A percentile compares a stretch with the other conserved stretches of the same genome.
Evolutionary conservation across 1,140 invertebrate genomes (phyloP).

Genomic region (Drosophila orosa): DNA sequence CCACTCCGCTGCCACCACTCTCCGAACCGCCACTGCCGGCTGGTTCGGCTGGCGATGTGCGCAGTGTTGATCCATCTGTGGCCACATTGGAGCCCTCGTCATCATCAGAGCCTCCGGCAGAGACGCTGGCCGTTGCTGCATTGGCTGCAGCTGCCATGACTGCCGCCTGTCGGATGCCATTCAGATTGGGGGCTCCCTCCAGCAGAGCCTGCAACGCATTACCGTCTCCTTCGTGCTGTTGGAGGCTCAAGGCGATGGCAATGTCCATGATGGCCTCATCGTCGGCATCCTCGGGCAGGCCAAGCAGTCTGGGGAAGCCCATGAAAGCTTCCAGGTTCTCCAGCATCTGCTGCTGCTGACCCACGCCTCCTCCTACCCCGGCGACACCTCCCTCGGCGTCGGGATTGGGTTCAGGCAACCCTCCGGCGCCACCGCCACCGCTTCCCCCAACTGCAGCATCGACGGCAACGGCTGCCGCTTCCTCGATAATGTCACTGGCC

Average conservation of each 20-base stretch:
- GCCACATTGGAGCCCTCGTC: conserved; percentile 97
- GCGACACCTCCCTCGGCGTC: conserved; percentile 24
- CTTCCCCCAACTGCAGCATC: conserved; percentile 43
- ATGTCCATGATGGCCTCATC: conserved; percentile 98
- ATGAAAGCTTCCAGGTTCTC: conserved; percentile 89
- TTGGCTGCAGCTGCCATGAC: conserved; percentile 70
- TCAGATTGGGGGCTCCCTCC: conserved; percentile 79
- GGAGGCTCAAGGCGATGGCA: conserved; percentile 96
- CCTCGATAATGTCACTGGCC: conserved; percentile 62
- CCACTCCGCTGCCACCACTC: conserved; percentile 94
- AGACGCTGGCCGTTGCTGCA: conserved; percentile 88
- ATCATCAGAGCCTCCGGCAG: conserved; percentile 92
- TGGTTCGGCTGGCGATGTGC: conserved; percentile 94
- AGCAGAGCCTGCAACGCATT: conserved; percentile 79
- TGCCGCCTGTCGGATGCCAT: conserved; percentile 69
- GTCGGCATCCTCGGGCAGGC: conserved; percentile 95
- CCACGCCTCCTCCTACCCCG: conserved; percentile 13
- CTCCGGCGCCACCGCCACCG: conserved; percentile 21
- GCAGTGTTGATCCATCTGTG: conserved; percentile 95
- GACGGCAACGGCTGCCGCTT: conserved; percentile 65
- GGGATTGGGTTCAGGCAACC: conserved; percentile 42
- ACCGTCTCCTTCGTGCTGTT: conserved; percentile 87
- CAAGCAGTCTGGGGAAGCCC: conserved; percentile 90
- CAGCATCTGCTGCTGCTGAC: conserved; percentile 61
- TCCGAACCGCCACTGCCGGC: conserved; percentile 90